Evolutionary conservation across 2,888 invertebrate genomes (phyloP).

Genomic region (Rhodophaea formosa): DNA sequence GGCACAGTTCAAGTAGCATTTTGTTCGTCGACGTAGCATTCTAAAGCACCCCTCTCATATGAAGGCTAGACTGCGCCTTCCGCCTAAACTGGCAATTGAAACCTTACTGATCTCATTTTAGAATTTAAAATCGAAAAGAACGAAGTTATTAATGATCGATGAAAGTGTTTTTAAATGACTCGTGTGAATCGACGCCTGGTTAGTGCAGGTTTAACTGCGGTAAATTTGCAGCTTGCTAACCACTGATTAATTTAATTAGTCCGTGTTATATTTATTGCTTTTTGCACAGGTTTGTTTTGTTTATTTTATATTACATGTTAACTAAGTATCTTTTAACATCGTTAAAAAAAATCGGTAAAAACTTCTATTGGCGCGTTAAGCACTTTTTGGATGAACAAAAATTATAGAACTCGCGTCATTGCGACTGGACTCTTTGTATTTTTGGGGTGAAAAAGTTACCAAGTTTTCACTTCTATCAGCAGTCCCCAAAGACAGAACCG

Average conservation of each 20-base stretch:
- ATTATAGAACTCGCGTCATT: too few relatives aligned
- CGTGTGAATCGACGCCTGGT: background rate
- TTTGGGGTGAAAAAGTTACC: too few relatives aligned
- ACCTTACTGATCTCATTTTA: background rate
- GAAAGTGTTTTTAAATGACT: background rate
- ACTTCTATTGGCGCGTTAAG: too few relatives aligned
- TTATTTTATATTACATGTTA: too few relatives aligned
- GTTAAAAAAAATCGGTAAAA: too few relatives aligned
- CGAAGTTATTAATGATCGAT: background rate
- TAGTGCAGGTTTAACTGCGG: background rate
- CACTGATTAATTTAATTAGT: background rate
- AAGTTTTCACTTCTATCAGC: too few relatives aligned
- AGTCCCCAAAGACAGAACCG: too few relatives aligned
- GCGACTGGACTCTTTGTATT: too few relatives aligned
- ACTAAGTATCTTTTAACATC: too few relatives aligned
- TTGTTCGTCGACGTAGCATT: slow-evolving; percentile 27
- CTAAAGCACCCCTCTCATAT: slow-evolving; percentile 31
- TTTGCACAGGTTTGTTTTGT: background rate
- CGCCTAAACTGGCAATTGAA: background rate
- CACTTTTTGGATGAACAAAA: too few relatives aligned
- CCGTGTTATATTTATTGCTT: background rate
- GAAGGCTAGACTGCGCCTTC: slow-evolving; percentile 25
- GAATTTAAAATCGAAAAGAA: background rate
- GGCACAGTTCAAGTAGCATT: slow-evolving; percentile 2
- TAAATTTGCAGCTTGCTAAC: background rate